These are phyloP conservation scores for Himalopsyche phryganea DNA, from an alignment of 1,140 invertebrate genomes.

Conservation along the genomic window DNA sequence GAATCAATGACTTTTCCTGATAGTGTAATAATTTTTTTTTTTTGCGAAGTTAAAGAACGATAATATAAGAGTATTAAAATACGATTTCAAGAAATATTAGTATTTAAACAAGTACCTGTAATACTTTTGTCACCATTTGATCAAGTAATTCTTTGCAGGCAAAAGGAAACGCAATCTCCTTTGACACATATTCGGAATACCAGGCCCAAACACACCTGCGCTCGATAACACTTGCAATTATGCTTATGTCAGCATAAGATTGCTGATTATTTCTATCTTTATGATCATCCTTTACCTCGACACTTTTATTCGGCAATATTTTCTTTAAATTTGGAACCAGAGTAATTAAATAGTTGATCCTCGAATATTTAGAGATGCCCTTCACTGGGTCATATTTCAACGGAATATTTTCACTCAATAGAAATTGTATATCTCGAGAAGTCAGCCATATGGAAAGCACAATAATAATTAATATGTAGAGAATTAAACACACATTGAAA, in stretches of 20 bases:
- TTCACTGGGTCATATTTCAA: slow-evolving; percentile 42
- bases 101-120: no score
- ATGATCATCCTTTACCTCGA: not conserved
- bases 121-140: slow-evolving; percentile 49
- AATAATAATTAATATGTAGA: slow-evolving; percentile 42
- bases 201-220: slow-evolving; percentile 48
- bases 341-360: slow-evolving; percentile 3
- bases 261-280: slow-evolving; percentile 1
- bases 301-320: not conserved
- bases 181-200: slow-evolving; percentile 48
- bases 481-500: slow-evolving; percentile 41
- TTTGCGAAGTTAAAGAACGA: no score
- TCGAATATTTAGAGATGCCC: slow-evolving; percentile 38
- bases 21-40: no score
- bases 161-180: slow-evolving; percentile 51
- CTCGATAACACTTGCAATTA: slow-evolving; percentile 48
- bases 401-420: slow-evolving; percentile 44
- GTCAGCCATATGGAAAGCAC: slow-evolving; percentile 40
- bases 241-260: slow-evolving; percentile 21
- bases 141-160: slow-evolving; percentile 51
- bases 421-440: slow-evolving; percentile 46
- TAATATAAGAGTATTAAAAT: no score
- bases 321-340: slow-evolving; percentile 13
- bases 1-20: no score
- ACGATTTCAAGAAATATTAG: no score